These are phyloP conservation scores for Ceratitis capitata DNA, from an alignment of 1,140 invertebrate genomes.

Conservation along the genomic window DNA sequence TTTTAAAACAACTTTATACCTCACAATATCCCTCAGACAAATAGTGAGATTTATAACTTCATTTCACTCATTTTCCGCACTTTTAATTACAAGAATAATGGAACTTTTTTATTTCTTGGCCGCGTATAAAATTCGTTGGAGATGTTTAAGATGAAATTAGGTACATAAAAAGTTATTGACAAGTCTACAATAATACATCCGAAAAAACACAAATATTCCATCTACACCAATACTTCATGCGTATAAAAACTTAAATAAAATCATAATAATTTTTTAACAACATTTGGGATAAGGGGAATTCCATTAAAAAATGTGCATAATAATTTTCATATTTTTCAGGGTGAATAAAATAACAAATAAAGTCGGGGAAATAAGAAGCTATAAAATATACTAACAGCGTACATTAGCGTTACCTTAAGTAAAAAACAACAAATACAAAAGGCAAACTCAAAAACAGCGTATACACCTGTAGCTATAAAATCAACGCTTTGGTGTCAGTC, in stretches of 20 bases:
- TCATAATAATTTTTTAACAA: not conserved
- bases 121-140: too few relatives aligned
- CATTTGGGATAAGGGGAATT: not conserved
- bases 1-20: too few relatives aligned
- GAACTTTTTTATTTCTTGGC: too few relatives aligned
- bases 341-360: not conserved
- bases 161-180: not conserved
- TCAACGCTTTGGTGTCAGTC: not conserved
- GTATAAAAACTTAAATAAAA: not conserved
- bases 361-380: not conserved
- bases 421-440: not conserved
- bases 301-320: not conserved
- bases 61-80: too few relatives aligned
- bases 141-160: not conserved
- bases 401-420: not conserved
- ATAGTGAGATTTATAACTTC: too few relatives aligned
- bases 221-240: not conserved
- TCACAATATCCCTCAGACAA: too few relatives aligned
- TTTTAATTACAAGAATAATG: not conserved
- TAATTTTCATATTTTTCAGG: not conserved
- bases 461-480: not conserved
- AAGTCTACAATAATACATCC: not conserved
- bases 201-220: not conserved
- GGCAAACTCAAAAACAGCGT: not conserved
- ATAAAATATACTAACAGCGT: not conserved